Percentiles rank a stretch among this genome's conserved stretches.
Evolutionary conservation across 2,797 vertebrate genomes (phyloP).

Genomic region (Hypotaenidia okinawae): DNA sequence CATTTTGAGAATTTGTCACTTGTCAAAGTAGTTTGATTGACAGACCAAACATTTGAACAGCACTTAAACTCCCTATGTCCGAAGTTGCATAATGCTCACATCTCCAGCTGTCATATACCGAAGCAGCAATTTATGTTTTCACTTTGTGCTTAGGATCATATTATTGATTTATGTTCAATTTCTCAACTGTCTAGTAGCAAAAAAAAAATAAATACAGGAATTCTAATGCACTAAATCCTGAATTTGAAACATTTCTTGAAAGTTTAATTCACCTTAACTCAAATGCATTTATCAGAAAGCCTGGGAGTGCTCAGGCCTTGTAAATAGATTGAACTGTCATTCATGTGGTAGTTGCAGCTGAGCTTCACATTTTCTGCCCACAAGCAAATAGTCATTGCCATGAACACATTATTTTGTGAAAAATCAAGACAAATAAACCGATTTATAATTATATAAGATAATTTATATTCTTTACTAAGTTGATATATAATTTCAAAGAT

Average conservation of each 20-base stretch:
- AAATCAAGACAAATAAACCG: neutral
- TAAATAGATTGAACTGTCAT: neutral
- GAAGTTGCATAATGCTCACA: neutral
- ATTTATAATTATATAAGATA: neutral
- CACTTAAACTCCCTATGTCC: neutral
- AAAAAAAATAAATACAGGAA: neutral
- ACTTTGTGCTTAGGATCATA: neutral
- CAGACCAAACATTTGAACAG: slow-evolving; percentile 2
- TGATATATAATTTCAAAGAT: neutral
- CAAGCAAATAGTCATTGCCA: neutral
- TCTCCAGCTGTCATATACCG: neutral
- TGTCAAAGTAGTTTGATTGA: slow-evolving; percentile 7
- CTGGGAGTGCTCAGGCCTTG: neutral
- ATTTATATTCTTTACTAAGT: neutral
- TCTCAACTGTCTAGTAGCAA: neutral
- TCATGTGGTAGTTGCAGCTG: neutral
- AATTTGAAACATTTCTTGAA: neutral
- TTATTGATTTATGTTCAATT: slow-evolving; percentile 20
- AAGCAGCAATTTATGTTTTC: slow-evolving; percentile 1
- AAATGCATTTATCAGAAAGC: neutral
- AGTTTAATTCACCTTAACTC: neutral
- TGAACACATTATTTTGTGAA: neutral
- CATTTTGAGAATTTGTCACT: slow-evolving; percentile 5
- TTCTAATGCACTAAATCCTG: neutral
- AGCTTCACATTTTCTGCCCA: neutral